A percentile compares a stretch with the other conserved stretches of the same genome.
phyloP scores from a whole-genome alignment of 2,888 invertebrate species.

The Stenodera caucasica region DNA sequence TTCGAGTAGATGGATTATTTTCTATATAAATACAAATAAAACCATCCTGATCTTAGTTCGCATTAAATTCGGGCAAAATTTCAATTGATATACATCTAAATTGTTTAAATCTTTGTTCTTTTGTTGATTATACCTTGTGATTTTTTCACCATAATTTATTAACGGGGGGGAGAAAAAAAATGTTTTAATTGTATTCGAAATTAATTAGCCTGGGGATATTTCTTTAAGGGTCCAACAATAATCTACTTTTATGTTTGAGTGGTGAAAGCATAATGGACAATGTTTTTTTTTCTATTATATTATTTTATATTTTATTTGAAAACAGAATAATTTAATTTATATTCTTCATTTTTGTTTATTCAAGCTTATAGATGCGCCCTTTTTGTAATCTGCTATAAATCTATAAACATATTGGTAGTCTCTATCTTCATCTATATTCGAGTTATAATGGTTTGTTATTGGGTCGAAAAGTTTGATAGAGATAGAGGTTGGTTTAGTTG shows the following conservation, averaged over 20 bases:
- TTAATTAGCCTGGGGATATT: conserved; percentile 21
- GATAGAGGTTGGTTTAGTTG: no score
- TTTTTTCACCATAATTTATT: conserved; percentile 8
- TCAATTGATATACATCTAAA: background rate
- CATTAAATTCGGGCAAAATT: background rate
- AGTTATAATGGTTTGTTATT: no score
- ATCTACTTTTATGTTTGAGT: conserved; percentile 11
- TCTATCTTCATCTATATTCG: no score
- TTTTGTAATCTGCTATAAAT: conserved; percentile 7
- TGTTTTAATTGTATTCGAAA: conserved; percentile 16
- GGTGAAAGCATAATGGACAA: background rate
- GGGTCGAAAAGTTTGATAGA: no score
- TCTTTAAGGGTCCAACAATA: conserved; percentile 20
- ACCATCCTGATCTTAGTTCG: no score
- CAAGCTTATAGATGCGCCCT: conserved; percentile 21
- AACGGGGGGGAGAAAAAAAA: conserved; percentile 9
- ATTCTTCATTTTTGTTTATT: conserved; percentile 20
- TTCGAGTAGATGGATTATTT: no score
- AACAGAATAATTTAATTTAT: conserved; percentile 27
- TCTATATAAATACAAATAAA: no score
- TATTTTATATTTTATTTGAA: background rate
- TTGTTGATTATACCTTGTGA: background rate
- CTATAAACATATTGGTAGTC: no score
- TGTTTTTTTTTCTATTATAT: no score
- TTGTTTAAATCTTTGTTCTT: conserved; percentile 7